These are phyloP conservation scores for Melanargia galathea DNA, from an alignment of 2,888 invertebrate species.

Conservation along the genomic window DNA sequence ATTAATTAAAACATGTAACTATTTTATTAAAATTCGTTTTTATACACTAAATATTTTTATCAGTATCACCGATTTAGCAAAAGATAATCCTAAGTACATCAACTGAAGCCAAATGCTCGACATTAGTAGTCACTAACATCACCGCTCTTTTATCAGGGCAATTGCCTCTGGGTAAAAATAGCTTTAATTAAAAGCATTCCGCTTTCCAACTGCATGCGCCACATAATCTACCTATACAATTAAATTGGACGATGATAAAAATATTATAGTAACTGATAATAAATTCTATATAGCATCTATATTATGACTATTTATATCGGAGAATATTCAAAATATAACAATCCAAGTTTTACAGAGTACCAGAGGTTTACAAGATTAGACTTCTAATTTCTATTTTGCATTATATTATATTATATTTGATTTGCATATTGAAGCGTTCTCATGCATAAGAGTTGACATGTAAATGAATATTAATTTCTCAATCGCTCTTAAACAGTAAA, in stretches of 20 bases:
- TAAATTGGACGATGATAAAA: too few relatives aligned
- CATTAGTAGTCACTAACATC: slow-evolving; percentile 5
- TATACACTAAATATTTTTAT: neutral
- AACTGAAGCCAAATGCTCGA: neutral
- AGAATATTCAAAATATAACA: neutral
- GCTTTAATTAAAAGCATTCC: slow-evolving; percentile 27
- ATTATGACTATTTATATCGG: neutral
- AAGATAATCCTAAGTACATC: neutral
- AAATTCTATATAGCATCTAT: neutral
- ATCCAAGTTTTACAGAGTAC: neutral
- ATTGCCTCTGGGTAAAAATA: slow-evolving; percentile 32
- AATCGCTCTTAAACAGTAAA: slow-evolving; percentile 8
- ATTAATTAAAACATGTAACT: too few relatives aligned
- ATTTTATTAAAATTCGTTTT: neutral
- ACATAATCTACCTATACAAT: neutral
- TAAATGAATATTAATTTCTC: slow-evolving; percentile 21
- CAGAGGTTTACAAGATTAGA: neutral
- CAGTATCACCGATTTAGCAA: neutral
- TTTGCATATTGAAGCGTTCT: neutral
- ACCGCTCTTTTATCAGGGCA: slow-evolving; percentile 23
- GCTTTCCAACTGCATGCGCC: neutral
- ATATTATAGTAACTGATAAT: neutral
- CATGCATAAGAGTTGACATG: neutral
- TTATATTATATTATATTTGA: too few relatives aligned
- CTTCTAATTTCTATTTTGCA: neutral